These are phyloP conservation scores for Caenorhabditis plicata DNA, from an alignment of 2,888 invertebrate species.

Conservation along the genomic window DNA sequence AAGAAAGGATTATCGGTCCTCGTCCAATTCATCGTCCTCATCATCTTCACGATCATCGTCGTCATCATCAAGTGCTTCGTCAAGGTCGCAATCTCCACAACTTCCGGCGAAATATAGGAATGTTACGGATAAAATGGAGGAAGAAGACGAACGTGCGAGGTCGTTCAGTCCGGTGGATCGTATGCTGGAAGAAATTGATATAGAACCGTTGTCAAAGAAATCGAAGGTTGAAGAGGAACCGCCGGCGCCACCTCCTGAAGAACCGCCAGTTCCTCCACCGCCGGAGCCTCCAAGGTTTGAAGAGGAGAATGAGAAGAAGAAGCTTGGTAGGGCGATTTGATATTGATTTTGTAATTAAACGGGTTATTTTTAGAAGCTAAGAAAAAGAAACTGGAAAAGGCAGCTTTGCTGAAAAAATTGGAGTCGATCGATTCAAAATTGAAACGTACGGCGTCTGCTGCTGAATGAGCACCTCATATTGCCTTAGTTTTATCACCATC, in stretches of 20 bases:
- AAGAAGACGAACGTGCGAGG: too few species aligned
- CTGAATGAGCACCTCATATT: too few species aligned
- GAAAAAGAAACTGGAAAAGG: neutral
- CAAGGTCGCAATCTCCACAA: conserved; percentile 3
- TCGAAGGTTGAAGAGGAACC: conserved; percentile 1
- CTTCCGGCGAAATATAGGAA: conserved; percentile 20
- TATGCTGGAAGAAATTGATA: neutral
- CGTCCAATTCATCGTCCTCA: too few species aligned
- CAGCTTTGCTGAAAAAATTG: too few species aligned
- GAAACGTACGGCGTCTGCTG: too few species aligned
- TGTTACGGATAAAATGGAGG: too few species aligned
- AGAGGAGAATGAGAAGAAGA: neutral
- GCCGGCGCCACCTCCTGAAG: neutral
- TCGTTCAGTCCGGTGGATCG: neutral
- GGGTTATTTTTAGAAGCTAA: neutral
- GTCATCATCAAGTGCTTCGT: conserved; percentile 5
- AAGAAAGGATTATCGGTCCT: too few species aligned
- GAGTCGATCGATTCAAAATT: too few species aligned
- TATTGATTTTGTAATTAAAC: too few species aligned
- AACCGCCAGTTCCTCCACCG: conserved; percentile 2
- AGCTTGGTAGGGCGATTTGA: neutral
- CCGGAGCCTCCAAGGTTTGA: conserved; percentile 6
- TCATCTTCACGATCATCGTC: conserved; percentile 1
- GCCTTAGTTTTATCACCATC: too few species aligned
- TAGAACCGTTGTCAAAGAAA: too few species aligned